Conservation (phyloP, 2,113 vertebrate genomes). For the Nanger granti region DNA sequence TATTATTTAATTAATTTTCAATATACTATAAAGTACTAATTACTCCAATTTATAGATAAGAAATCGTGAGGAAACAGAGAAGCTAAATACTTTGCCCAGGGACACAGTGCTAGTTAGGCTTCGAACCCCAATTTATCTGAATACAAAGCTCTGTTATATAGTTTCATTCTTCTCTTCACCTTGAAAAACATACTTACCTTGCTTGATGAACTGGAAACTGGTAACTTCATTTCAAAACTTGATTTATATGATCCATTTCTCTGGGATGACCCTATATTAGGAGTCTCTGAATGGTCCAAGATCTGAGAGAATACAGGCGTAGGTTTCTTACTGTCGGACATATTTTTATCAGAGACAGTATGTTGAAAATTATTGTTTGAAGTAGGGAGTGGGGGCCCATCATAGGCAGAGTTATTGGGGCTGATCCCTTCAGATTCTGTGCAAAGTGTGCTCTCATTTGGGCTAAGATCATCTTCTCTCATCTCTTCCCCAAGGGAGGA, state of each 20-base stretch:
- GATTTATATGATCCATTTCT: slow-evolving; percentile 51
- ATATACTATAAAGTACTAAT: slow-evolving; percentile 2
- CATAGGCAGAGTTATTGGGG: background rate
- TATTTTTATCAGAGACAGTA: slow-evolving; percentile 36
- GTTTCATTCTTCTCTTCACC: background rate
- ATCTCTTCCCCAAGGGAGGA: slow-evolving; percentile 1
- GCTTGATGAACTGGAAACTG: slow-evolving; percentile 54
- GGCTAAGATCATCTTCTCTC: background rate
- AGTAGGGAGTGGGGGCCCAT: background rate
- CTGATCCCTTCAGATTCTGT: background rate
- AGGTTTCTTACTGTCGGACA: slow-evolving; percentile 34
- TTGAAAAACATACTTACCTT: slow-evolving; percentile 58
- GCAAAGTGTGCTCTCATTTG: slow-evolving; percentile 25
- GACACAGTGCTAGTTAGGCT: background rate
- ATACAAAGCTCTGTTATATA: background rate
- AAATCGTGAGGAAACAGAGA: background rate
- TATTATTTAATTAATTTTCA: background rate
- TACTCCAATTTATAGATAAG: slow-evolving; percentile 10
- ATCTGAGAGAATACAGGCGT: slow-evolving; percentile 28
- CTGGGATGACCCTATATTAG: slow-evolving; percentile 33
- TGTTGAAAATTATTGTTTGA: background rate
- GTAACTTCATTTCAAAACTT: slow-evolving; percentile 38
- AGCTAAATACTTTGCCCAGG: slow-evolving; percentile 12
- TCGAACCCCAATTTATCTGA: background rate
- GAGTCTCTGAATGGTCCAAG: slow-evolving; percentile 45